Evolutionary conservation across 1,140 invertebrate genomes (phyloP), one percentile per base, ranked within the genome.

Genomic region (Drosophila mauritiana): DNA sequence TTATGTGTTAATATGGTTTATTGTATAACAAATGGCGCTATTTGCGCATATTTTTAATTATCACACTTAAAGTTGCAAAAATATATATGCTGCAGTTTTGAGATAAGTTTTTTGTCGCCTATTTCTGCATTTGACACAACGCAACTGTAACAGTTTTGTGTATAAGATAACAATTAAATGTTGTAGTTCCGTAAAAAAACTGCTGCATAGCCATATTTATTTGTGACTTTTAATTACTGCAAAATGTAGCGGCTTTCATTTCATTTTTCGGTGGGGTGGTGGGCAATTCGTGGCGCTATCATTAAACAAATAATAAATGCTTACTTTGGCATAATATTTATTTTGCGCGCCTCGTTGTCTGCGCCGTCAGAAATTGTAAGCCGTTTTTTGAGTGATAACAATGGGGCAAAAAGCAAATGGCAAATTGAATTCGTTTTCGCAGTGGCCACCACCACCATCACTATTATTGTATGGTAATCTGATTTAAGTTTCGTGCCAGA

Each of bases 401-500:
- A 43, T 43, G 42, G 42, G 54, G 52, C 52, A 52, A 51, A 46
- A 52, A 27, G 15, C 52, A 43, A 58, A 40, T 54, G 43, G 46
- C 42, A 49, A 75, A 72, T 75, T 65, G 48, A 83, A 70, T 67
- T 83, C 25, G 13, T 45, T 56, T 43, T 79, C 42, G 17, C 8
- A 4, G 15, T 43, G 58, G 45, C 22, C 31, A 45, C 58, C 7
- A 8, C 31, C 8, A 31, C 31, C 31, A 27, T 27, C 53, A 43
- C 75, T 61, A 45, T 83, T 83, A 75, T 84, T 80, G 72, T 73
- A 79, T 83, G 79, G 68, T 88, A 86, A 78, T 76, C 58, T 56
- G 83, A 69, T 88, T 75, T 68, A 63, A 70, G 63, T 70, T 77
- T 56, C 73, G 46, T 78, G 73, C 65, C 73, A 46, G 73, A 56